Conservation (phyloP, 2,888 invertebrate genomes). For the Papilio gigon region DNA sequence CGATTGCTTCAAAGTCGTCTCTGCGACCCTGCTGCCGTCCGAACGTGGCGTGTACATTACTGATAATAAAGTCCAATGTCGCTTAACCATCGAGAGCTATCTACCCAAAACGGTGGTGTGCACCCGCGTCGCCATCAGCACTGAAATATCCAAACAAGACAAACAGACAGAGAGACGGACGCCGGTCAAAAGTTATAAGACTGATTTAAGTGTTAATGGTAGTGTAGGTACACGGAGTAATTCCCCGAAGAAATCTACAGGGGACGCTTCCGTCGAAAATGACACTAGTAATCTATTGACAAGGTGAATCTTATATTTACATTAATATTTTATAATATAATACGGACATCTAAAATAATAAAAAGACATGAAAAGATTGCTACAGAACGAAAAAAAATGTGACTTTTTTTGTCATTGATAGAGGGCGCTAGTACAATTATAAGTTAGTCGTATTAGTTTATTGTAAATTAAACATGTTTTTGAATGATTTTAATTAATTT, state of each 20-base stretch:
- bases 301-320: slow-evolving; percentile 60
- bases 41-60: slow-evolving; percentile 78
- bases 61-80: slow-evolving; percentile 73
- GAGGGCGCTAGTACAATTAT: no score
- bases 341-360: no score
- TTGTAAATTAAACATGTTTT: no score
- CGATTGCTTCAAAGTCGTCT: slow-evolving; percentile 81
- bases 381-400: no score
- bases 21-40: slow-evolving; percentile 80
- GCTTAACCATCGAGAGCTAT: slow-evolving; percentile 67
- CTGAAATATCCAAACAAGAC: slow-evolving; percentile 80
- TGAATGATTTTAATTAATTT: no score
- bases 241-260: slow-evolving; percentile 65
- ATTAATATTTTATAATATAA: background rate
- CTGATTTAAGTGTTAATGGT: slow-evolving; percentile 74
- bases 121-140: slow-evolving; percentile 84
- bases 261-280: slow-evolving; percentile 52
- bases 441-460: no score
- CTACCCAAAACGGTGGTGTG: slow-evolving; percentile 86
- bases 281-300: slow-evolving; percentile 65
- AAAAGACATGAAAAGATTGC: no score
- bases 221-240: slow-evolving; percentile 61
- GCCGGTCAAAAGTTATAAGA: slow-evolving; percentile 75
- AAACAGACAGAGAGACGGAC: slow-evolving; percentile 60
- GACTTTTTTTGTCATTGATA: no score